Evolutionary conservation across 2,113 vertebrate genomes (phyloP), one percentile per base, ranked within the genome.

Genomic region (Lota lota): DNA sequence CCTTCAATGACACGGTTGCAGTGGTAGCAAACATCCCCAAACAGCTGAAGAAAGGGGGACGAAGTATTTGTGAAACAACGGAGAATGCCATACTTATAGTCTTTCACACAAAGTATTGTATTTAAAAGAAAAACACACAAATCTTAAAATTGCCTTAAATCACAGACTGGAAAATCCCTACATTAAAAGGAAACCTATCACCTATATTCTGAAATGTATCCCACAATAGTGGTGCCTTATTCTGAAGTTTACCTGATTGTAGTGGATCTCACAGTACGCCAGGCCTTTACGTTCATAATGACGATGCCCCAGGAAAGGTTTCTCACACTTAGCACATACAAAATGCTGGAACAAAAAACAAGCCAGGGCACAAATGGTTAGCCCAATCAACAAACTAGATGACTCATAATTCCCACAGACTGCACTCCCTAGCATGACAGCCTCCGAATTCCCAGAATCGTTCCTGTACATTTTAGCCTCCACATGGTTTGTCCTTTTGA

Each of bases 271-370:
- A 76, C 97, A 99, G 83, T 98, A 99, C 0, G 97, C 97, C 92
- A 98, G 88, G 40, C 97, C 97, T 72, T 97, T 99, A 81, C 97
- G 94, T 71, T 99, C 97, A 0, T 97, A 98, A 83, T 99, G 97
- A 74, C 95, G 97, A 85, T 99, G 97, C 75, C 97, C 97, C 69
- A 99, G 93, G 90, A 99, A 99, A n/a, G 97, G 96, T 78, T 99
- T 99, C 88, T 99, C 97, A 93, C 97, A 99, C 89, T 98, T 99
- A 67, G 95, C 95, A 89, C 97, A 99, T 80, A 99, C 97, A 93
- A 99, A 99, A 94, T 99, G 97, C 97, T 99, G 88, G 61, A 87
- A 92, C 79, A 92, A 86, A 93, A 74, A 78, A 73, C 80, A 17
- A n/a, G 64, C 75, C 80, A 76, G 70, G 24, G 82, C 79, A 78